Conservation (phyloP, 2,888 invertebrate genomes). For the Pachycephus smyrnensis region DNA sequence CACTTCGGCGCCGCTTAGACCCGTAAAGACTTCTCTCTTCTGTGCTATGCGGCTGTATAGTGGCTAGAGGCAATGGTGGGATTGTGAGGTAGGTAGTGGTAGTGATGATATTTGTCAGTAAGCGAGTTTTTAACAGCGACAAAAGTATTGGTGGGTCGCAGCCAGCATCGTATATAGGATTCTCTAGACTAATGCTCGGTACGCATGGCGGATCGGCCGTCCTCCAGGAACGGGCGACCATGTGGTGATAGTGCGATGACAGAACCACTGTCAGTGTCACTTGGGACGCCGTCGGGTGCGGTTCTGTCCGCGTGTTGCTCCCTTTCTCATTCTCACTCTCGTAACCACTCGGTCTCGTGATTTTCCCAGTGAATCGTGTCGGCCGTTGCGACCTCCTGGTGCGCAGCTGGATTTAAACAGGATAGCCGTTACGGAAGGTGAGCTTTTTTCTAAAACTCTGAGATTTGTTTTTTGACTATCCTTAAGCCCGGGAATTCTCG, state of each 20-base stretch:
- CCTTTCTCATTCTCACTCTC: not conserved
- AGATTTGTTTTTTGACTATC: too few species aligned
- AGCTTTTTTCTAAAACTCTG: not conserved
- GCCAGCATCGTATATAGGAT: conserved; percentile 18
- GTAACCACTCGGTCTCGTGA: not conserved
- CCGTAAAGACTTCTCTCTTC: conserved; percentile 7
- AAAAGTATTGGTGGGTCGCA: conserved; percentile 32
- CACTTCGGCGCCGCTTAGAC: not conserved
- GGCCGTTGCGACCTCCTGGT: not conserved
- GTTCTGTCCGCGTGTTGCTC: not conserved
- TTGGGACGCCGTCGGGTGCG: conserved; percentile 40
- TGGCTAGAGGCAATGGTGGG: too few species aligned
- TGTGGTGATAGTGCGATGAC: conserved; percentile 60
- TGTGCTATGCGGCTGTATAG: conserved; percentile 12
- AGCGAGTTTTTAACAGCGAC: too few species aligned
- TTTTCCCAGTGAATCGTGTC: not conserved
- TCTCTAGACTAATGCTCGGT: conserved; percentile 3
- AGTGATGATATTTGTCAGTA: too few species aligned
- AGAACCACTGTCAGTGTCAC: conserved; percentile 65
- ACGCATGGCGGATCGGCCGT: not conserved
- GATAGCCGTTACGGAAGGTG: not conserved
- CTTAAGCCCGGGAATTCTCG: too few species aligned
- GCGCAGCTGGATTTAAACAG: not conserved
- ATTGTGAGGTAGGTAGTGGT: too few species aligned
- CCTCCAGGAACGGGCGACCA: conserved; percentile 26